Conservation (phyloP, 2,888 invertebrate species). For the Oxystoma pomonae region DNA sequence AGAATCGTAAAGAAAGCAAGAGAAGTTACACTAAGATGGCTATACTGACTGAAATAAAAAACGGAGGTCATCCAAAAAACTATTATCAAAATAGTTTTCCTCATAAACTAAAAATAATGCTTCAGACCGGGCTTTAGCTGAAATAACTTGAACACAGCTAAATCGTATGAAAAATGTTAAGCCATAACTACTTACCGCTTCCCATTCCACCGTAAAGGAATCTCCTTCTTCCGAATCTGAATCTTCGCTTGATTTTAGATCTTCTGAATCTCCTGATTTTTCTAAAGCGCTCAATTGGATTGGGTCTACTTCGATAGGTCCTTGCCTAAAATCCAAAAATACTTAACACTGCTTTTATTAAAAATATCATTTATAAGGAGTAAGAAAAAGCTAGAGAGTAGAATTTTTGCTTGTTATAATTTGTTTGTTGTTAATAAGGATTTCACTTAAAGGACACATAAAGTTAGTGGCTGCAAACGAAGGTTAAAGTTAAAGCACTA, state of each 20-base stretch:
- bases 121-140: too few relatives aligned
- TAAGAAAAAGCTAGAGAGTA: constrained; percentile 1
- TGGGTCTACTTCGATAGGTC: constrained; percentile 58
- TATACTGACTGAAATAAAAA: too few relatives aligned
- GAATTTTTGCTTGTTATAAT: too few relatives aligned
- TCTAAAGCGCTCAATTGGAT: constrained; percentile 58
- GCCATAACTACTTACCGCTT: constrained; percentile 56
- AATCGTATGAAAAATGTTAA: not conserved
- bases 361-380: constrained; percentile 3
- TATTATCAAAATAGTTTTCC: too few relatives aligned
- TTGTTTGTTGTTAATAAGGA: too few relatives aligned
- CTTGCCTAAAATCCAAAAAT: constrained; percentile 50
- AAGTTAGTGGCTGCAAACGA: too few relatives aligned
- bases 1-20: too few relatives aligned
- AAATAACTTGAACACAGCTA: not conserved
- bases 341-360: not conserved
- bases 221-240: constrained; percentile 70
- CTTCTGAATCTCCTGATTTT: constrained; percentile 58
- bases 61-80: too few relatives aligned
- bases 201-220: constrained; percentile 75
- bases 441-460: too few relatives aligned
- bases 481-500: too few relatives aligned
- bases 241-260: constrained; percentile 60
- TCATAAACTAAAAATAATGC: too few relatives aligned
- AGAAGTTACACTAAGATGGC: too few relatives aligned